phyloP scores from a whole-genome alignment of 2,888 invertebrate species.

The Mamestra brassicae region DNA sequence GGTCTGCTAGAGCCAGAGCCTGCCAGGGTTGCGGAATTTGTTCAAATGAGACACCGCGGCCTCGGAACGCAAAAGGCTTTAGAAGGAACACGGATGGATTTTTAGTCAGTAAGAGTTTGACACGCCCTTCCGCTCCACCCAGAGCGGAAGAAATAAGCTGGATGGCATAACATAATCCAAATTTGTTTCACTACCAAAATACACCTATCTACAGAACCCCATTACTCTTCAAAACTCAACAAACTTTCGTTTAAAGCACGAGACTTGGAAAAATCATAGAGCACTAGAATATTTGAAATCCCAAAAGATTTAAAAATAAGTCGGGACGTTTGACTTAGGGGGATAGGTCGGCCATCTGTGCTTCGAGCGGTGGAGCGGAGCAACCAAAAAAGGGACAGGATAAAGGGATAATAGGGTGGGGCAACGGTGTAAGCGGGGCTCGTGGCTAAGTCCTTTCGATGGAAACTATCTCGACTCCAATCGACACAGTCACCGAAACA shows the following conservation, averaged over 20 bases:
- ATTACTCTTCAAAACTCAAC: conserved; percentile 2
- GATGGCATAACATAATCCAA: neutral
- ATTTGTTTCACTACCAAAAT: neutral
- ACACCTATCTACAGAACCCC: neutral
- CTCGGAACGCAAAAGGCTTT: too few species aligned
- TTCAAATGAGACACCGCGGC: too few species aligned
- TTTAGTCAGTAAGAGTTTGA: too few species aligned
- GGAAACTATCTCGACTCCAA: too few species aligned
- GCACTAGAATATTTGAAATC: conserved; percentile 35
- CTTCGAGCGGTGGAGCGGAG: conserved; percentile 49
- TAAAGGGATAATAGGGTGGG: conserved; percentile 54
- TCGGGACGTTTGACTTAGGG: conserved; percentile 56
- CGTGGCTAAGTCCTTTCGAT: too few species aligned
- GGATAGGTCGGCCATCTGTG: conserved; percentile 54
- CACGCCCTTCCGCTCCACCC: too few species aligned
- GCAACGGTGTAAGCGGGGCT: conserved; percentile 40
- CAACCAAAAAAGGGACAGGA: conserved; percentile 58
- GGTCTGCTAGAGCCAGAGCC: too few species aligned
- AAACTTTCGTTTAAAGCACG: neutral
- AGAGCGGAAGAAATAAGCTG: too few species aligned
- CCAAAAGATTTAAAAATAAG: conserved; percentile 55
- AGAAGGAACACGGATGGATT: too few species aligned
- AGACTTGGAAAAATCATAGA: conserved; percentile 28
- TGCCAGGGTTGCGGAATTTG: too few species aligned
- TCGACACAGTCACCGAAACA: too few species aligned